phyloP scores from a whole-genome alignment of 2,113 vertebrate genomes.

The Podarcis cretensis region DNA sequence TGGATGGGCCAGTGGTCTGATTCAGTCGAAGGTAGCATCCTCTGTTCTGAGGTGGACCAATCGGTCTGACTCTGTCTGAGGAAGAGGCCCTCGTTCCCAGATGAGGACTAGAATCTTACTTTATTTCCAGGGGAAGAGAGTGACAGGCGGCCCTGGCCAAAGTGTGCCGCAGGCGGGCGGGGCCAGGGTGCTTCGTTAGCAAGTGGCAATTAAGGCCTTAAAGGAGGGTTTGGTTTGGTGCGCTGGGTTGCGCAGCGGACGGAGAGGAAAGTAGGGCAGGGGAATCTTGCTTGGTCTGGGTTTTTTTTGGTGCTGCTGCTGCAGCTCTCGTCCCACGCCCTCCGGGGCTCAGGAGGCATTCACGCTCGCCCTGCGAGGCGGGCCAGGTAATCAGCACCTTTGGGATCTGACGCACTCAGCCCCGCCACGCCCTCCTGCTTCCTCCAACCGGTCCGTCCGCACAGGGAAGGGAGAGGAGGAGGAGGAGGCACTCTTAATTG shows the following conservation, averaged over 20 bases:
- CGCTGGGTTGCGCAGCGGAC: not conserved
- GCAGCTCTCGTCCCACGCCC: not conserved
- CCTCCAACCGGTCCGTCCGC: too few relatives aligned
- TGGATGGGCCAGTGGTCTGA: too few relatives aligned
- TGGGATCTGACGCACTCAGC: not conserved
- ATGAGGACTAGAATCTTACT: too few relatives aligned
- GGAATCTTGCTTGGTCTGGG: not conserved
- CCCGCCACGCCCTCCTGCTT: not conserved
- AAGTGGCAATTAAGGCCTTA: not conserved
- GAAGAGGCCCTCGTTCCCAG: too few relatives aligned
- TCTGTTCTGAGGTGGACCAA: too few relatives aligned
- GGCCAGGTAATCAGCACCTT: slow-evolving; percentile 10
- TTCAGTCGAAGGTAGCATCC: too few relatives aligned
- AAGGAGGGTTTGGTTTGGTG: not conserved
- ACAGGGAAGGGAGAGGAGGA: too few relatives aligned
- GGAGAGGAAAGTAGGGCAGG: not conserved
- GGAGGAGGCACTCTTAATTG: too few relatives aligned
- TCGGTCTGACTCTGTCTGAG: too few relatives aligned
- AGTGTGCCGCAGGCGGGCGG: too few relatives aligned
- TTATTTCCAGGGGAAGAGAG: not conserved
- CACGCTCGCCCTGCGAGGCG: slow-evolving; percentile 16
- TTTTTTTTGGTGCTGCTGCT: not conserved
- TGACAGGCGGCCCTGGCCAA: not conserved
- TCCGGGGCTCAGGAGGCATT: not conserved
- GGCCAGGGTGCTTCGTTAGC: not conserved